These are phyloP conservation scores for Anarrhichthys ocellatus DNA, from an alignment of 2,113 vertebrate genomes.

Conservation along the genomic window DNA sequence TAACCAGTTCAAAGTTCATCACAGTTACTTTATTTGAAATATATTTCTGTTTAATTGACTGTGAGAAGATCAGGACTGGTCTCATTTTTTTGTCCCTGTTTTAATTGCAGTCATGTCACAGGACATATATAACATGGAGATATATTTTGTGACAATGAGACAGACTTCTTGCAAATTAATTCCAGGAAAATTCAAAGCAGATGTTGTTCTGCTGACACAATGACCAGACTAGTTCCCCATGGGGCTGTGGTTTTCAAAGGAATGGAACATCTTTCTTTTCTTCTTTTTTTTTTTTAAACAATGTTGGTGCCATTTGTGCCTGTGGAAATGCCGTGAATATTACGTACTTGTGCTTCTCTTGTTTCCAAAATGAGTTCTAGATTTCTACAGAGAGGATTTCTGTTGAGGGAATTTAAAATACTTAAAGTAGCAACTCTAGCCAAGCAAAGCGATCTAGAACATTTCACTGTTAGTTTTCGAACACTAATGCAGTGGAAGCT, in stretches of 20 bases:
- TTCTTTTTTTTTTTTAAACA: background rate
- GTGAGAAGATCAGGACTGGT: background rate
- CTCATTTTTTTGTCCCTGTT: background rate
- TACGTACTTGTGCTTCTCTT: conserved; percentile 12
- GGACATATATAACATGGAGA: background rate
- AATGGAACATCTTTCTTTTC: background rate
- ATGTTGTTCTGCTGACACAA: background rate
- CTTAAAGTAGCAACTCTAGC: conserved; percentile 42
- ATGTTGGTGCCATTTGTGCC: conserved; percentile 27
- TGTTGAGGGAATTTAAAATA: conserved; percentile 1
- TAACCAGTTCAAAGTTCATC: background rate
- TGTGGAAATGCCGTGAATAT: conserved; percentile 6
- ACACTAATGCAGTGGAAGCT: conserved; percentile 45
- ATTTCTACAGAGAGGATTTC: conserved; percentile 20
- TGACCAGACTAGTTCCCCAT: conserved; percentile 10
- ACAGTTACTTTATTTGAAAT: background rate
- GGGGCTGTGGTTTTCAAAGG: background rate
- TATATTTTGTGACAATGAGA: background rate
- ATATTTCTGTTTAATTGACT: background rate
- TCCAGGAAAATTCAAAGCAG: background rate
- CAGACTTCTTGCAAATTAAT: background rate
- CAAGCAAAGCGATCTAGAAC: background rate
- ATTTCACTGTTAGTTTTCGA: conserved; percentile 24
- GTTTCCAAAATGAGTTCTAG: conserved; percentile 53
- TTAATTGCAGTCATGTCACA: background rate